Evolutionary conservation across 2,797 vertebrate genomes (phyloP).

Genomic region (Gadopsis marmoratus): DNA sequence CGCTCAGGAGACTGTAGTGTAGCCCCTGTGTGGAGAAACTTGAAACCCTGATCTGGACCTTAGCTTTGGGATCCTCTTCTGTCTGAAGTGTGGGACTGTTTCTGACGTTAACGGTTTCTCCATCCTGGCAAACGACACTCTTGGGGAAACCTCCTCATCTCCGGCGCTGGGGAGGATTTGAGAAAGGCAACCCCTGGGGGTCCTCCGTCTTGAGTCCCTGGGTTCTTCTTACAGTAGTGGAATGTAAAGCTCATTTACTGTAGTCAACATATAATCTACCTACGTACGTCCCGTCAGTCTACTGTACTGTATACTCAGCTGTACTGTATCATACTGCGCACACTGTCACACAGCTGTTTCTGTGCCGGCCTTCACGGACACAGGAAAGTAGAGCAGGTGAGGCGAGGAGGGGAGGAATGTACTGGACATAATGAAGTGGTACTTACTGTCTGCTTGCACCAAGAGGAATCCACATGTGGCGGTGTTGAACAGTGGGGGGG

Average conservation of each 20-base stretch:
- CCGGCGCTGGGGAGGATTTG: slow-evolving; percentile 49
- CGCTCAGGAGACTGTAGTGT: slow-evolving; percentile 55
- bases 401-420: slow-evolving; percentile 75
- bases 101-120: slow-evolving; percentile 52
- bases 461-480: slow-evolving; percentile 74
- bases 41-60: slow-evolving; percentile 59
- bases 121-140: slow-evolving; percentile 57
- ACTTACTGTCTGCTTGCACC: slow-evolving; percentile 74
- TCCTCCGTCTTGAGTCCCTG: slow-evolving; percentile 50
- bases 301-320: slow-evolving; percentile 81
- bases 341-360: slow-evolving; percentile 79
- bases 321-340: slow-evolving; percentile 78
- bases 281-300: slow-evolving; percentile 77
- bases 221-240: slow-evolving; percentile 79
- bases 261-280: slow-evolving; percentile 81
- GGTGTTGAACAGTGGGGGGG: slow-evolving; percentile 53
- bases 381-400: slow-evolving; percentile 50
- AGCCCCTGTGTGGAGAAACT: slow-evolving; percentile 52
- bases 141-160: slow-evolving; percentile 59
- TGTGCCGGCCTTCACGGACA: slow-evolving; percentile 69
- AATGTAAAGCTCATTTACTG: slow-evolving; percentile 85
- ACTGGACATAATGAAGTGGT: slow-evolving; percentile 80
- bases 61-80: slow-evolving; percentile 44
- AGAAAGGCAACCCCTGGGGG: slow-evolving; percentile 41
- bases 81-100: slow-evolving; percentile 50